These are phyloP conservation scores for Galemys pyrenaicus DNA, from an alignment of 2,113 vertebrate species.

Conservation along the genomic window DNA sequence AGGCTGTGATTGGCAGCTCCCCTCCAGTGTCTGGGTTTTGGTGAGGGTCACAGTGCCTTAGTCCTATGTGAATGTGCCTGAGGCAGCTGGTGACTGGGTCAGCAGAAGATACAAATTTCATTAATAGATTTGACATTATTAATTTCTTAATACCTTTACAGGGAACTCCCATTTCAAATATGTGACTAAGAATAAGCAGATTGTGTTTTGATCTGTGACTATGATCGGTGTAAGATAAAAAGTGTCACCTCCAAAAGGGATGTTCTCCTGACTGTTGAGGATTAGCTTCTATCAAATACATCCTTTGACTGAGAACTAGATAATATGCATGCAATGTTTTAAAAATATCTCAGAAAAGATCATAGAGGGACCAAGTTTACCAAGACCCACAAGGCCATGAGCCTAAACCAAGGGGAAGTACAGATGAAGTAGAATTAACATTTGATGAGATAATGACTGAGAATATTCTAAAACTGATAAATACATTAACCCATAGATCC, in stretches of 20 bases:
- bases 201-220: not conserved
- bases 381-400: not conserved
- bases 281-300: not conserved
- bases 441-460: not conserved
- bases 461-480: not conserved
- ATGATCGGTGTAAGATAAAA: not conserved
- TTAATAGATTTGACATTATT: not conserved
- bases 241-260: not conserved
- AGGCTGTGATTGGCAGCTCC: not conserved
- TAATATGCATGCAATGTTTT: not conserved
- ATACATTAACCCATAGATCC: not conserved
- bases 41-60: not conserved
- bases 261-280: not conserved
- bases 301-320: constrained; percentile 7
- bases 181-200: not conserved
- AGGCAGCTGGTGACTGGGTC: not conserved
- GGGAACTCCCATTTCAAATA: not conserved
- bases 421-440: not conserved
- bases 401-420: not conserved
- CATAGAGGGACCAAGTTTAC: not conserved
- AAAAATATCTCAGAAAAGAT: not conserved
- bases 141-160: not conserved
- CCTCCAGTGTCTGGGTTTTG: not conserved
- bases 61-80: not conserved
- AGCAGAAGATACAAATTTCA: not conserved